Evolutionary conservation across 2,797 vertebrate species (phyloP).

Genomic region (Ibycter americanus): DNA sequence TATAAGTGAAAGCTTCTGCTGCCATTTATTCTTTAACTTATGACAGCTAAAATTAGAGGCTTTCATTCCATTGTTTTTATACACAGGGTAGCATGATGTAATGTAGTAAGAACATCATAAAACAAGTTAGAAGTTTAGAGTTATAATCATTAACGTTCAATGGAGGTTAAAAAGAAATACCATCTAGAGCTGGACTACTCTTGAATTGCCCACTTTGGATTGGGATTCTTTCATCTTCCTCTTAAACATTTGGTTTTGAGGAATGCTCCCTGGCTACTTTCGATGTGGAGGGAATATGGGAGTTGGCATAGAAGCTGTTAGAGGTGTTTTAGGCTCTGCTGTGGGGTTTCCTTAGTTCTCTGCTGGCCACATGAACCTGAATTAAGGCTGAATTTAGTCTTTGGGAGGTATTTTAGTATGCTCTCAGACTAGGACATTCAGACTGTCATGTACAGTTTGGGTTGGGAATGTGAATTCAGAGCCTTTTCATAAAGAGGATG

Average conservation of each 20-base stretch:
- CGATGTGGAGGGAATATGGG: neutral
- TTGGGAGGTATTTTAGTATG: neutral
- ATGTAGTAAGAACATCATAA: conserved; percentile 35
- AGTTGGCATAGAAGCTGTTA: neutral
- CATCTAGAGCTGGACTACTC: neutral
- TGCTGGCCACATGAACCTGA: neutral
- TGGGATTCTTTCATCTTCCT: neutral
- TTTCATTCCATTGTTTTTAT: conserved; percentile 65
- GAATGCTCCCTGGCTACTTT: neutral
- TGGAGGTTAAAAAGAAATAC: neutral
- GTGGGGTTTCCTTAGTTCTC: neutral
- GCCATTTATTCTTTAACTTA: conserved; percentile 47
- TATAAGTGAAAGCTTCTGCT: conserved; percentile 33
- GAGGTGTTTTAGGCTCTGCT: neutral
- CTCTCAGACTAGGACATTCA: neutral
- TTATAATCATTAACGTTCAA: neutral
- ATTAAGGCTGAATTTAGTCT: neutral
- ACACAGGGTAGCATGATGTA: conserved; percentile 25
- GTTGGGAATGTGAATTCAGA: neutral
- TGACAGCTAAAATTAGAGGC: conserved; percentile 61
- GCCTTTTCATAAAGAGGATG: neutral
- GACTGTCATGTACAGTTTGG: neutral
- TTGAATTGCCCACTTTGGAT: neutral
- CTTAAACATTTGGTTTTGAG: neutral
- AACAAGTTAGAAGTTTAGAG: conserved; percentile 14